Conservation (phyloP, 35 echinoderm and acorn worm genomes). For the Heliocidaris tuberculata region DNA sequence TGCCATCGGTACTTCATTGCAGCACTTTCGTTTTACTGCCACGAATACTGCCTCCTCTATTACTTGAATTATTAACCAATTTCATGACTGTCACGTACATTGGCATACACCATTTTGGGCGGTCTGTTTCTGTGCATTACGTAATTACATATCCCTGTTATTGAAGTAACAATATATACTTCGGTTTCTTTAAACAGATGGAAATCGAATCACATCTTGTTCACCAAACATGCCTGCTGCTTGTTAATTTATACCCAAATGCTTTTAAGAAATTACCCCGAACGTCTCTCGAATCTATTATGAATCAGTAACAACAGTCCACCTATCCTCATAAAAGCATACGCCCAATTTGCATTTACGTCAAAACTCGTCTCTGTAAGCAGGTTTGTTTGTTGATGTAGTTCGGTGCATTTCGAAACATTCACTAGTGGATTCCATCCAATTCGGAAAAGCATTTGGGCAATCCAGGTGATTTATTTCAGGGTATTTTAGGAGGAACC, state of each 20-base stretch:
- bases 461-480: background rate
- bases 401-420: background rate
- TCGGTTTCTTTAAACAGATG: background rate
- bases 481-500: background rate
- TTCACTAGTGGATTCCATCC: background rate
- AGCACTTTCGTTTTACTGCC: too few relatives aligned
- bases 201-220: background rate
- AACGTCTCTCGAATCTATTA: background rate
- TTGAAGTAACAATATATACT: background rate
- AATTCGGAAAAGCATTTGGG: constrained; percentile 5
- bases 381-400: background rate
- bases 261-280: background rate
- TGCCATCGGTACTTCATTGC: too few relatives aligned
- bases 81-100: background rate
- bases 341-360: background rate
- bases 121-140: background rate
- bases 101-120: background rate
- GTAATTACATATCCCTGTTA: background rate
- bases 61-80: too few relatives aligned
- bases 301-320: background rate
- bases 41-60: too few relatives aligned
- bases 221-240: background rate
- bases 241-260: constrained; percentile 13
- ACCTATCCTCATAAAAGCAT: background rate
- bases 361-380: background rate